These are phyloP conservation scores for Cephus sareptanus DNA, from an alignment of 2,888 invertebrate genomes.

Conservation along the genomic window DNA sequence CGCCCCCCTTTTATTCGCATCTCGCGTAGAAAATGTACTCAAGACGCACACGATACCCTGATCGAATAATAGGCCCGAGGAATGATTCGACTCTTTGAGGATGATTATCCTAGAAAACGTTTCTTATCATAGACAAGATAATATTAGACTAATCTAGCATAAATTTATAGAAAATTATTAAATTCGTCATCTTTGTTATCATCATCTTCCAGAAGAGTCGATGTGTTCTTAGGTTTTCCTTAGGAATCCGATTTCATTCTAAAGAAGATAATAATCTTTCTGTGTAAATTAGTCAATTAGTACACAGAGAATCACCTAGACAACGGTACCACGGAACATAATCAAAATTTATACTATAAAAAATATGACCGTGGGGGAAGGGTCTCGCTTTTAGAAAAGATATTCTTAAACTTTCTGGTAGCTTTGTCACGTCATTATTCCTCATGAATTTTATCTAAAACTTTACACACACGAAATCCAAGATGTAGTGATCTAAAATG, in stretches of 20 bases:
- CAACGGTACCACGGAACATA: not conserved
- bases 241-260: not conserved
- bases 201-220: not conserved
- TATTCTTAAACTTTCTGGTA: slow-evolving; percentile 36
- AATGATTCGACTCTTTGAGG: slow-evolving; percentile 11
- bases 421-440: not conserved
- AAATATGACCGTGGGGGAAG: slow-evolving; percentile 56
- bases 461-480: not conserved
- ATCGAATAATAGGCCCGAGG: not conserved
- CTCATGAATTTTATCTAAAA: not conserved
- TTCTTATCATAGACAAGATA: not conserved
- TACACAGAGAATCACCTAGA: not conserved
- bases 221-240: not conserved
- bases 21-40: not conserved
- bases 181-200: not conserved
- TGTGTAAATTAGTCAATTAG: not conserved
- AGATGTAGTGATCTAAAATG: not conserved
- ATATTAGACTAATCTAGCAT: not conserved
- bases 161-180: not conserved
- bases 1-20: slow-evolving; percentile 27
- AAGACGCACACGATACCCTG: not conserved
- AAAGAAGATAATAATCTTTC: not conserved
- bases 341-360: not conserved
- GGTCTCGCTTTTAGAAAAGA: slow-evolving; percentile 55
- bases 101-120: not conserved